A percentile compares a stretch with the other conserved stretches of the same genome.
phyloP scores from a whole-genome alignment of 53 echinoderm and acorn worm genomes.

The Crossaster papposus region DNA sequence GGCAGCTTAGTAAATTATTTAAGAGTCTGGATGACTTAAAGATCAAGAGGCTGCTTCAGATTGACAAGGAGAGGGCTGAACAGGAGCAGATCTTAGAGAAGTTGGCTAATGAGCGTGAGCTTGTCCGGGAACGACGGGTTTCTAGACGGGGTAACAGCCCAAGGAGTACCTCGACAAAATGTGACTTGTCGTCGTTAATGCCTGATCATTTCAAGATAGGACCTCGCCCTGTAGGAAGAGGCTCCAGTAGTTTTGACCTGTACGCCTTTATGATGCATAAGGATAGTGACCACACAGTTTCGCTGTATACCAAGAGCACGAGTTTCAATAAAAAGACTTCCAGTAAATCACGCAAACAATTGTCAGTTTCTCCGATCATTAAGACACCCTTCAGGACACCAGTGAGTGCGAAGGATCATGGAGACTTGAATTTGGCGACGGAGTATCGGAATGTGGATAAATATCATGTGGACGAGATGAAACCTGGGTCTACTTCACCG shows the following conservation, averaged over 20 bases:
- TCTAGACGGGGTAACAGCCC: background rate
- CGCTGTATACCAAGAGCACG: background rate
- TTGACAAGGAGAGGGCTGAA: conserved; percentile 89
- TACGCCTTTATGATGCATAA: conserved; percentile 58
- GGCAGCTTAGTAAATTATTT: conserved; percentile 81
- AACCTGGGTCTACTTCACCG: background rate
- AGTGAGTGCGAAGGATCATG: too few species aligned
- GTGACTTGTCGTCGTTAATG: conserved; percentile 16
- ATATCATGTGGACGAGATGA: background rate
- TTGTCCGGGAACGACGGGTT: conserved; percentile 34
- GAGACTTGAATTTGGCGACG: background rate
- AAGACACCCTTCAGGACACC: background rate
- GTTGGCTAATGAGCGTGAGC: conserved; percentile 65
- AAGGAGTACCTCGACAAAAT: background rate
- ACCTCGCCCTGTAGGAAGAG: conserved; percentile 23
- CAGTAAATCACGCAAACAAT: background rate
- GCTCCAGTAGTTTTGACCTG: conserved; percentile 50
- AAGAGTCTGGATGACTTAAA: conserved; percentile 80
- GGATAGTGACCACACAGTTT: conserved; percentile 6
- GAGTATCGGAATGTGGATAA: background rate
- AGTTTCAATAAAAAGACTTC: background rate
- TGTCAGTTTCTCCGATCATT: background rate
- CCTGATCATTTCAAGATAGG: conserved; percentile 49
- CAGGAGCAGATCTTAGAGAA: conserved; percentile 77
- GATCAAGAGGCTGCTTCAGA: conserved; percentile 74